Conservation (phyloP, 2,113 vertebrate genomes). For the Progne subis region DNA sequence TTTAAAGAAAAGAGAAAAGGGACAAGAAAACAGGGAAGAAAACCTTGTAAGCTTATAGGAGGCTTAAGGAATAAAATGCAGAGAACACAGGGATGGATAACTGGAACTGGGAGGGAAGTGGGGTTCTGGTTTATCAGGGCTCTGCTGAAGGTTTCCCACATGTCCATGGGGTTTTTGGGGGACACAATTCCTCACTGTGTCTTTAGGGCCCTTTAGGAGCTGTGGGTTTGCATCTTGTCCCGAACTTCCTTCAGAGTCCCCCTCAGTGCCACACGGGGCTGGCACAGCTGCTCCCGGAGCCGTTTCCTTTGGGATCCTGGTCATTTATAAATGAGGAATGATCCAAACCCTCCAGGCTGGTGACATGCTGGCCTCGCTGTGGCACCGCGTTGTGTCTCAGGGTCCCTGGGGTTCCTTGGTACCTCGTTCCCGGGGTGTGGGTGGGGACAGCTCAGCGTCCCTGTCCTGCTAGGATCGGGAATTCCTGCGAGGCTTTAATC, state of each 20-base stretch:
- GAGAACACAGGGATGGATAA: not conserved
- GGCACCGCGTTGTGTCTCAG: rapidly evolving
- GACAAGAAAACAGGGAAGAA: not conserved
- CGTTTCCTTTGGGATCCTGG: not conserved
- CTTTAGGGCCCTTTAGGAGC: not conserved
- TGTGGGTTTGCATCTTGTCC: not conserved
- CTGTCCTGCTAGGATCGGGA: not conserved
- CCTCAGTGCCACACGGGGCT: not conserved
- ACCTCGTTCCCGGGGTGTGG: not conserved
- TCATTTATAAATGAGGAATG: not conserved
- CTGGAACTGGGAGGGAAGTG: not conserved
- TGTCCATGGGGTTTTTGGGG: not conserved
- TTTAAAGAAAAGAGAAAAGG: not conserved
- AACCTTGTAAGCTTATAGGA: not conserved
- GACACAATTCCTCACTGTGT: not conserved
- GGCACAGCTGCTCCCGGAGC: not conserved
- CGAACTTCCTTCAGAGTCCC: not conserved
- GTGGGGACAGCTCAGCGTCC: not conserved
- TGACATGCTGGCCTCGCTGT: not conserved
- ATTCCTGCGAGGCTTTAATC: not conserved
- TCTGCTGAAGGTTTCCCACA: not conserved
- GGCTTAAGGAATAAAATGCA: not conserved
- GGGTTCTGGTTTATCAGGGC: not conserved
- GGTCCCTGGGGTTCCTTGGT: rapidly evolving
- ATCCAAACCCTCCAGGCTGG: not conserved